A percentile compares a stretch with the other conserved stretches of the same genome.
phyloP scores from a whole-genome alignment of 2,888 invertebrate genomes.

The Keiferia lycopersicella region DNA sequence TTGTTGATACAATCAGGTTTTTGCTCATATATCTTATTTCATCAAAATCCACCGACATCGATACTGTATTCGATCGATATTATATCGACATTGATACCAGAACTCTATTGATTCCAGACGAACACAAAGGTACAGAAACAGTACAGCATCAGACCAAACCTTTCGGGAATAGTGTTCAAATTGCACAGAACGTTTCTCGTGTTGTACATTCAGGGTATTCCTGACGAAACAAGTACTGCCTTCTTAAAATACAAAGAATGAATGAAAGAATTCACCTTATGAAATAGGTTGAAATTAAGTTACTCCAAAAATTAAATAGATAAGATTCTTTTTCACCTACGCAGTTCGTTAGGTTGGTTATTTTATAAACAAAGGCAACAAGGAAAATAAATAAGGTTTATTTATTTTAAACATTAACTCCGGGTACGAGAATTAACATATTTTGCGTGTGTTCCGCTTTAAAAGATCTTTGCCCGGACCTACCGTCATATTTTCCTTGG shows the following conservation, averaged over 20 bases:
- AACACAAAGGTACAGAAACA: constrained; percentile 4
- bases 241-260: too few relatives aligned
- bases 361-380: constrained; percentile 1
- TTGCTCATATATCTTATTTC: too few relatives aligned
- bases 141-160: background rate
- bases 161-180: constrained; percentile 5
- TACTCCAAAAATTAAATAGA: too few relatives aligned
- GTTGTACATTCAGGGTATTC: background rate
- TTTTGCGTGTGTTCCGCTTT: constrained; percentile 10
- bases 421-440: constrained; percentile 19
- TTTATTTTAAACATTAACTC: constrained; percentile 14
- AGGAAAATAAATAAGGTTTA: constrained; percentile 14
- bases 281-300: too few relatives aligned
- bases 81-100: background rate
- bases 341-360: background rate
- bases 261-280: too few relatives aligned
- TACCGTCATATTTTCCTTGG: background rate
- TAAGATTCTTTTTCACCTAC: background rate
- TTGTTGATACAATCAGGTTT: too few relatives aligned
- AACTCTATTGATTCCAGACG: background rate
- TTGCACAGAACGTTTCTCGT: background rate
- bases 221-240: too few relatives aligned
- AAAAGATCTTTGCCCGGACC: background rate
- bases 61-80: too few relatives aligned
- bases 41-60: too few relatives aligned